Evolutionary conservation across 2,797 vertebrate species (phyloP).

Genomic region (Enteromius treurensis): DNA sequence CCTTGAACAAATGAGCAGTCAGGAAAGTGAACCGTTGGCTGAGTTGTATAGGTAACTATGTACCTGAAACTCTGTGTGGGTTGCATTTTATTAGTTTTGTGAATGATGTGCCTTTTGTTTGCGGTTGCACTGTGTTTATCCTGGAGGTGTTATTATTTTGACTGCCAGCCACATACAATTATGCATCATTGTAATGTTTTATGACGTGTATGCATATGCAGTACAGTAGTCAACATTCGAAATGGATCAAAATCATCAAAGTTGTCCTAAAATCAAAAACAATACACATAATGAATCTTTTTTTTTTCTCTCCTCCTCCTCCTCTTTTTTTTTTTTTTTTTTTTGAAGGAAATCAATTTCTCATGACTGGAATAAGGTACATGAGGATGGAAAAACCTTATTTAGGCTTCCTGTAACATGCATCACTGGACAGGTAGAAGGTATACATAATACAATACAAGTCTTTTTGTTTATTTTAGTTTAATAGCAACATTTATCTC

Average conservation of each 20-base stretch:
- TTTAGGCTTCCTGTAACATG: conserved; percentile 75
- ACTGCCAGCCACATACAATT: background rate
- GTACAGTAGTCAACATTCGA: too few species aligned
- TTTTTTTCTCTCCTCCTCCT: too few species aligned
- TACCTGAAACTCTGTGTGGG: background rate
- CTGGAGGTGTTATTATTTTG: background rate
- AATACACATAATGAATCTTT: too few species aligned
- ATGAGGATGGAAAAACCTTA: conserved; percentile 71
- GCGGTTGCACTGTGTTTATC: background rate
- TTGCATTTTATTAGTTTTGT: background rate
- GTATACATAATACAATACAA: conserved; percentile 47
- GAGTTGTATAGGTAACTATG: conserved; percentile 70
- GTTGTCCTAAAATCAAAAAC: too few species aligned
- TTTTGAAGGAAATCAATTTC: conserved; percentile 71
- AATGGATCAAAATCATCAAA: too few species aligned
- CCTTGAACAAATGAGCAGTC: conserved; percentile 68
- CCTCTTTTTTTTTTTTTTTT: background rate
- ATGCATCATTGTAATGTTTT: background rate
- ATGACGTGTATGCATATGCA: background rate
- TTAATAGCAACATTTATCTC: background rate
- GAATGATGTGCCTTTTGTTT: background rate
- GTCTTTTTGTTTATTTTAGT: too few species aligned
- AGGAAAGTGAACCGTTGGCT: conserved; percentile 70
- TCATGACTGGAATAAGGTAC: conserved; percentile 74
- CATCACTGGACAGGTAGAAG: conserved; percentile 78